Evolutionary conservation across 2,888 invertebrate genomes (phyloP).

Genomic region (Ectemnius continuus): DNA sequence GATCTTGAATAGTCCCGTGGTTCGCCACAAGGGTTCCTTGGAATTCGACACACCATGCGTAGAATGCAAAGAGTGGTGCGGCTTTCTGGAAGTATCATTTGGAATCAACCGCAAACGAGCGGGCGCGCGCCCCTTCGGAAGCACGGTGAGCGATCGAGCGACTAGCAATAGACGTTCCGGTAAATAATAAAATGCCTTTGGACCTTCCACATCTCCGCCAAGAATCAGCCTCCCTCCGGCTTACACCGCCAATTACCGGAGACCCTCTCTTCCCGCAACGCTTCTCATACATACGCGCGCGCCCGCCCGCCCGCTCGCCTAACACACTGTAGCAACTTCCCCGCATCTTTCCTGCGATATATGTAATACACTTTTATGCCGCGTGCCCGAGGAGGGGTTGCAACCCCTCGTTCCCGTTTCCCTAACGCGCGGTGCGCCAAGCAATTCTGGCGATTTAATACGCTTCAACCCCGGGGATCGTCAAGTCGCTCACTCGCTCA

Average conservation of each 20-base stretch:
- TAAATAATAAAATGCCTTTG: conserved; percentile 37
- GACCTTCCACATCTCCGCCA: conserved; percentile 34
- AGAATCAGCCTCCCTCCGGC: conserved; percentile 36
- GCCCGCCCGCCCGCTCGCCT: conserved; percentile 8
- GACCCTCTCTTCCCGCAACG: conserved; percentile 2
- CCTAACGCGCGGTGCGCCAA: conserved; percentile 23
- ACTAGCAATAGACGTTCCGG: not conserved
- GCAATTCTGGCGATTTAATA: conserved; percentile 49
- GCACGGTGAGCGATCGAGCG: too few species aligned
- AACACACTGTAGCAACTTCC: conserved; percentile 14
- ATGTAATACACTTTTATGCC: conserved; percentile 68
- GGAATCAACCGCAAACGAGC: conserved; percentile 1
- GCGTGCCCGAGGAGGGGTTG: conserved; percentile 54
- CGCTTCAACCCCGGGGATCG: conserved; percentile 51
- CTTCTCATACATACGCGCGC: conserved; percentile 15
- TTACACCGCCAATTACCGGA: conserved; percentile 34
- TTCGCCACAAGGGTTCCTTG: too few species aligned
- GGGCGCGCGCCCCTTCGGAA: not conserved
- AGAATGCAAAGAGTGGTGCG: too few species aligned
- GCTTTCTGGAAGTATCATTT: not conserved
- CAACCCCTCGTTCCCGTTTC: conserved; percentile 50
- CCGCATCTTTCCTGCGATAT: conserved; percentile 59
- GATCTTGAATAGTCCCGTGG: too few species aligned
- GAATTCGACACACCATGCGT: too few species aligned
- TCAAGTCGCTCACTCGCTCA: conserved; percentile 25